Evolutionary conservation across 2,888 invertebrate genomes (phyloP).

Genomic region (Xanthia togata): DNA sequence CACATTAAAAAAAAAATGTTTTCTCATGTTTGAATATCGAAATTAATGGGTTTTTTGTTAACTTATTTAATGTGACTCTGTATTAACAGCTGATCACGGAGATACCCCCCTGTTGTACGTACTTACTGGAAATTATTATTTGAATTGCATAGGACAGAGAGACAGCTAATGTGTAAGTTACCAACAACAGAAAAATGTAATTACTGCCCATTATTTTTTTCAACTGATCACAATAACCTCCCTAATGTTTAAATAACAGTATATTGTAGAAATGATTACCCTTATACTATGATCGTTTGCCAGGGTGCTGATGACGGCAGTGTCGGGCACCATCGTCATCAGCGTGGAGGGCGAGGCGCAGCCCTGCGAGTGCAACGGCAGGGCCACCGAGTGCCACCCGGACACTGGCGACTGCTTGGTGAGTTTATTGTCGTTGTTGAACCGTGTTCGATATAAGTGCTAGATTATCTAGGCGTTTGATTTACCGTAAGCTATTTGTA

Average conservation of each 20-base stretch:
- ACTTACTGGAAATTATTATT: not conserved
- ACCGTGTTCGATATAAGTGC: not conserved
- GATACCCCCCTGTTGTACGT: no score
- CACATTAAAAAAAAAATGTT: not conserved
- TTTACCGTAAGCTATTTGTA: not conserved
- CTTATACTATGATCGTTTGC: not conserved
- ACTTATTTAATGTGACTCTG: not conserved
- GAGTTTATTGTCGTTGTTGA: slow-evolving; percentile 71
- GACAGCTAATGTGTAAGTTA: not conserved
- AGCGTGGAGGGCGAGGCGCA: slow-evolving; percentile 94
- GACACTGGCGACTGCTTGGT: slow-evolving; percentile 97
- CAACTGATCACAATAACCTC: no score
- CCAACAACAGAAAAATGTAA: no score
- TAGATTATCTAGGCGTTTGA: not conserved
- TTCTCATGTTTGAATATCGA: not conserved
- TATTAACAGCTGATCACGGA: no score
- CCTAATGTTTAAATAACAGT: no score
- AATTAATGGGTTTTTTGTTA: no score
- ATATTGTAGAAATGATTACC: no score
- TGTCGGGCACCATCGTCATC: slow-evolving; percentile 93
- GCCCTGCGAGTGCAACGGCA: slow-evolving; percentile 95
- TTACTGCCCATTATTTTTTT: no score
- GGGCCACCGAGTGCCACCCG: slow-evolving; percentile 94
- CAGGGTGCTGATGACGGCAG: slow-evolving; percentile 80
- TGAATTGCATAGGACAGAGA: no score